These are phyloP conservation scores for Craterocephalus amniculus DNA, from an alignment of 2,797 vertebrate genomes.

Conservation along the genomic window DNA sequence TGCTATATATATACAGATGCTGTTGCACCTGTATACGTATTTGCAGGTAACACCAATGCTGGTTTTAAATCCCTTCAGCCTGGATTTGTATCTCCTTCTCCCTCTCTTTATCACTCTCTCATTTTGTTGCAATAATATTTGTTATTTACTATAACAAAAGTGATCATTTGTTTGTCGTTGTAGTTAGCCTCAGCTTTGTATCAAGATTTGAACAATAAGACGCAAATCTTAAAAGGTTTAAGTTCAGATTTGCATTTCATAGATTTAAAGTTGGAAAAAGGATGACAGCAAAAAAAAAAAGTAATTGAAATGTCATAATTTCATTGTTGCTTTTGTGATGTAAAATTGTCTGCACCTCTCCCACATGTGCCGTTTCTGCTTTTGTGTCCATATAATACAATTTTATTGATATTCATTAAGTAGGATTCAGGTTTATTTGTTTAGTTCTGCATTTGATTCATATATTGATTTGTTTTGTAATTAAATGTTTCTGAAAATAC, in stretches of 20 bases:
- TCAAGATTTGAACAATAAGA: not conserved
- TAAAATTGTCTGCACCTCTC: not conserved
- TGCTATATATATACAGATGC: not conserved
- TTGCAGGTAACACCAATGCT: conserved; percentile 41
- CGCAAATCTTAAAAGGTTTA: not conserved
- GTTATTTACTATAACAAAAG: not conserved
- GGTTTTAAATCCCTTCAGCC: conserved; percentile 61
- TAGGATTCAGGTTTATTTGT: not conserved
- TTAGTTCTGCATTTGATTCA: not conserved
- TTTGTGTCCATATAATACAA: not conserved
- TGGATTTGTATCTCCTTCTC: conserved; percentile 34
- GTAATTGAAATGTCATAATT: not conserved
- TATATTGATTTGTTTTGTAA: not conserved
- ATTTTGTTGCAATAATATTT: conserved; percentile 2
- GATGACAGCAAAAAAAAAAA: not conserved
- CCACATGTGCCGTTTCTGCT: not conserved
- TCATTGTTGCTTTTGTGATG: not conserved
- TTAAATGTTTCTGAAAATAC: not conserved
- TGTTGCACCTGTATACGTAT: conserved; percentile 11
- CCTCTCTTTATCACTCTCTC: conserved; percentile 33
- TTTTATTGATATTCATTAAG: not conserved
- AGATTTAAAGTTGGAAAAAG: too few species aligned
- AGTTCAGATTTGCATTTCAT: too few species aligned
- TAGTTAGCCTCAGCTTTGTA: not conserved
- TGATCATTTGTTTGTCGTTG: not conserved